Percentiles rank a stretch among this genome's conserved stretches.
Conservation (phyloP, 2,888 invertebrate genomes). For the Bruchidius siliquastri region DNA sequence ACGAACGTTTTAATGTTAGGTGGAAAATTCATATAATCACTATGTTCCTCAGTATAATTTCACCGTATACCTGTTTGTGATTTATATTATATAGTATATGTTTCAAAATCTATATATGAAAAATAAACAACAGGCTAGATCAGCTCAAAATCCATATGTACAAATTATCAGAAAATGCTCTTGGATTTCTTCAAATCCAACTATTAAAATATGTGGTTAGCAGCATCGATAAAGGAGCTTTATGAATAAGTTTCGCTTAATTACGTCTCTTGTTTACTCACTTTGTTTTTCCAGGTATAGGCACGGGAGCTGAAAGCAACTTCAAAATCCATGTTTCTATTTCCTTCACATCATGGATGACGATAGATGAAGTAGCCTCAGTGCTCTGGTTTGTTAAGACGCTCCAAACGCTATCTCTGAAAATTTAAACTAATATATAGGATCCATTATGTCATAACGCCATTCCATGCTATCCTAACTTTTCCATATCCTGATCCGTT, state of each 20-base stretch:
- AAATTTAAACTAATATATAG: slow-evolving; percentile 18
- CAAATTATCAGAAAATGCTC: too few species aligned
- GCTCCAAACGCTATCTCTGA: slow-evolving; percentile 94
- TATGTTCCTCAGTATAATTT: too few species aligned
- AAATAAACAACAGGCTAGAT: slow-evolving; percentile 14
- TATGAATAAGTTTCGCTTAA: background rate
- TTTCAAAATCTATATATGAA: too few species aligned
- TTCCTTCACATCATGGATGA: slow-evolving; percentile 93
- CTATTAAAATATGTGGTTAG: too few species aligned
- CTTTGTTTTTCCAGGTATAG: slow-evolving; percentile 94
- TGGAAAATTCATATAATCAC: too few species aligned
- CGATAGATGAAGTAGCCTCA: slow-evolving; percentile 78
- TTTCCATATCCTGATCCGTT: too few species aligned
- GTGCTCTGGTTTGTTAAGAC: slow-evolving; percentile 80
- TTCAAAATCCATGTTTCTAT: slow-evolving; percentile 99
- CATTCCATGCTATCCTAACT: too few species aligned
- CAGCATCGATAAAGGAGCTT: too few species aligned
- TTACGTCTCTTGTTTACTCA: slow-evolving; percentile 35
- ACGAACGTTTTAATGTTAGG: background rate
- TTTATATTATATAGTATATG: too few species aligned
- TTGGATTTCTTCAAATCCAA: too few species aligned
- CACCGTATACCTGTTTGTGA: too few species aligned
- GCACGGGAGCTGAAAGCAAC: slow-evolving; percentile 93
- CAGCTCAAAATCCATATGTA: slow-evolving; percentile 8
- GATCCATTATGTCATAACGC: too few species aligned